Conservation (phyloP, 2,888 invertebrate species). For the Andricus curvator region DNA sequence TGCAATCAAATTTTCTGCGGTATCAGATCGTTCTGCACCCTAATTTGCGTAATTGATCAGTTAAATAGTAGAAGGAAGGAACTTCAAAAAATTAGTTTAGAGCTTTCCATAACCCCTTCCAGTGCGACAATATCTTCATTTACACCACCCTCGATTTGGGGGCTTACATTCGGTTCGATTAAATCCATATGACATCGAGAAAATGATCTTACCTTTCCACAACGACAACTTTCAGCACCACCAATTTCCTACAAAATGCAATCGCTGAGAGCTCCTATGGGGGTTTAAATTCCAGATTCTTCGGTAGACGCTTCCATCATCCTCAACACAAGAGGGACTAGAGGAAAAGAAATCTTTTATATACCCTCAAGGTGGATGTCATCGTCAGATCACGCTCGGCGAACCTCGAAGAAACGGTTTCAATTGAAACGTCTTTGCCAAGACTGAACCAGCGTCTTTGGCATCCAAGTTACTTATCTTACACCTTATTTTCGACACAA, state of each 20-base stretch:
- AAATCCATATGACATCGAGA: constrained; percentile 16
- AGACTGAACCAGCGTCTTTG: background rate
- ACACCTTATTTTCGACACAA: background rate
- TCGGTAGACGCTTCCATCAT: constrained; percentile 29
- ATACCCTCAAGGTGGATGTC: constrained; percentile 50
- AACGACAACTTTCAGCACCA: constrained; percentile 14
- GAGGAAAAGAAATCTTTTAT: constrained; percentile 14
- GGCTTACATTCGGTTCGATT: constrained; percentile 6
- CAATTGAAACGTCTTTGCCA: constrained; percentile 60
- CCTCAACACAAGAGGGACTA: constrained; percentile 9
- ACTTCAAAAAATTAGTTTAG: background rate
- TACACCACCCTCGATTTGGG: background rate
- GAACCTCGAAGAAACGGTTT: constrained; percentile 56
- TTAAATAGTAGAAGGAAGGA: too few species aligned
- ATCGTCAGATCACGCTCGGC: constrained; percentile 60
- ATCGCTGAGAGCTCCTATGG: constrained; percentile 17
- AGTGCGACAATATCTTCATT: background rate
- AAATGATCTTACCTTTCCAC: constrained; percentile 29
- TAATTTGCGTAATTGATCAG: too few species aligned
- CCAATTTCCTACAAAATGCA: constrained; percentile 33
- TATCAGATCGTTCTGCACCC: too few species aligned
- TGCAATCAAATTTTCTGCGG: background rate
- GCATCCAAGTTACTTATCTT: background rate
- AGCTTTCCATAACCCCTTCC: background rate
- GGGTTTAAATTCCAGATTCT: constrained; percentile 28